Percentiles rank a stretch among this genome's conserved stretches.
phyloP scores from a whole-genome alignment of 2,888 invertebrate genomes.

The Suillia variegata region DNA sequence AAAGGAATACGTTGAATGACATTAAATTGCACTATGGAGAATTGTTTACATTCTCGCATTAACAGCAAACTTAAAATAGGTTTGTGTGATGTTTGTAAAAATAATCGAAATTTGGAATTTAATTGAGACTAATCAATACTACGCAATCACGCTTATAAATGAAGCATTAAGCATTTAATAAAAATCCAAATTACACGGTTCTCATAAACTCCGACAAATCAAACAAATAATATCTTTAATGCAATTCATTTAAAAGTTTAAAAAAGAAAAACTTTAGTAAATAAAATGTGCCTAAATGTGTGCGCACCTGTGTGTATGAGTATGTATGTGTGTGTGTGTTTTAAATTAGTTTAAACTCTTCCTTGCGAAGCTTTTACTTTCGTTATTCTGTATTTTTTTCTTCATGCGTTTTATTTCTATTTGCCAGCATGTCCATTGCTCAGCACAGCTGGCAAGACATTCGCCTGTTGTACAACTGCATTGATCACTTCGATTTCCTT shows the following conservation, averaged over 20 bases:
- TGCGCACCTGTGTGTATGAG: not conserved
- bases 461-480: slow-evolving; percentile 60
- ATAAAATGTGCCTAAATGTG: not conserved
- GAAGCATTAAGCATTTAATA: too few relatives aligned
- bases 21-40: too few relatives aligned
- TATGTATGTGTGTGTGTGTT: not conserved
- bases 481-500: slow-evolving; percentile 61
- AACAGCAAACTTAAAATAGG: too few relatives aligned
- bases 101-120: too few relatives aligned
- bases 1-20: too few relatives aligned
- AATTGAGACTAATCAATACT: too few relatives aligned
- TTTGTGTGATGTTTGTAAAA: too few relatives aligned
- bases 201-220: too few relatives aligned
- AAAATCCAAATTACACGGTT: too few relatives aligned
- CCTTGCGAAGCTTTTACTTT: not conserved
- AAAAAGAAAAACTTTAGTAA: not conserved
- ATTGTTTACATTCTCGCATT: too few relatives aligned
- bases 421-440: slow-evolving; percentile 62
- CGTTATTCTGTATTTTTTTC: not conserved
- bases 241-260: not conserved
- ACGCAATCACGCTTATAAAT: too few relatives aligned
- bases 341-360: not conserved
- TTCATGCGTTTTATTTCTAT: slow-evolving; percentile 46
- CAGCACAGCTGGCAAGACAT: slow-evolving; percentile 59
- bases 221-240: too few relatives aligned